phyloP scores from a whole-genome alignment of 2,113 vertebrate genomes.

The Xerus inauris region DNA sequence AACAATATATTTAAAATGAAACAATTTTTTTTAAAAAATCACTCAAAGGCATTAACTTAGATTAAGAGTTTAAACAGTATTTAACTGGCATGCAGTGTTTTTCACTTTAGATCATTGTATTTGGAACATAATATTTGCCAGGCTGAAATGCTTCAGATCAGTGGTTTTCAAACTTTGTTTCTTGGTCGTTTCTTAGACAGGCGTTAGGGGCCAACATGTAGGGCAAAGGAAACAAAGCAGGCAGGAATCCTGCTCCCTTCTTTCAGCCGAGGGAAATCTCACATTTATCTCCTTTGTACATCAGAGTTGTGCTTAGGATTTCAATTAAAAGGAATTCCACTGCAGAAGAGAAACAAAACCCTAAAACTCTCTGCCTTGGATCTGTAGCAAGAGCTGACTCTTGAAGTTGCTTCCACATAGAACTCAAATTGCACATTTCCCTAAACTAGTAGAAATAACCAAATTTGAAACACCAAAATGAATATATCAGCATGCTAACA shows the following conservation, averaged over 20 bases:
- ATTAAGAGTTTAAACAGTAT: slow-evolving; percentile 44
- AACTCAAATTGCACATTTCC: not conserved
- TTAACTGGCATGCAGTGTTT: not conserved
- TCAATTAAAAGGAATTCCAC: slow-evolving; percentile 48
- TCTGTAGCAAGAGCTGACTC: not conserved
- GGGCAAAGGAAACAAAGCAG: slow-evolving; percentile 39
- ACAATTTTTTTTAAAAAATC: not conserved
- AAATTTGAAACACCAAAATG: slow-evolving; percentile 13
- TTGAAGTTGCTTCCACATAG: not conserved
- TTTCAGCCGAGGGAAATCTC: not conserved
- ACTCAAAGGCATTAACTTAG: not conserved
- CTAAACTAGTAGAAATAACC: slow-evolving; percentile 2
- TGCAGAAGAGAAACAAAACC: slow-evolving; percentile 46
- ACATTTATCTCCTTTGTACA: slow-evolving; percentile 56
- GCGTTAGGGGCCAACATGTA: not conserved
- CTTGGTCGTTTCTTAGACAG: slow-evolving; percentile 47
- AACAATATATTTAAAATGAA: slow-evolving; percentile 48
- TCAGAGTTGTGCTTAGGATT: slow-evolving; percentile 52
- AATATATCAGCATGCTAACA: not conserved
- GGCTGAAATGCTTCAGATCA: slow-evolving; percentile 55
- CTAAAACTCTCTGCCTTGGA: not conserved
- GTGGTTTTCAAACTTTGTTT: not conserved
- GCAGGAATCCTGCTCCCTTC: slow-evolving; percentile 22
- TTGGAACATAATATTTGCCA: slow-evolving; percentile 52
- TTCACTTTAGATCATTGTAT: not conserved